Base-by-base conservation (phyloP, 2,797 vertebrate species). In the Hoplostethus mediterraneus region DNA sequence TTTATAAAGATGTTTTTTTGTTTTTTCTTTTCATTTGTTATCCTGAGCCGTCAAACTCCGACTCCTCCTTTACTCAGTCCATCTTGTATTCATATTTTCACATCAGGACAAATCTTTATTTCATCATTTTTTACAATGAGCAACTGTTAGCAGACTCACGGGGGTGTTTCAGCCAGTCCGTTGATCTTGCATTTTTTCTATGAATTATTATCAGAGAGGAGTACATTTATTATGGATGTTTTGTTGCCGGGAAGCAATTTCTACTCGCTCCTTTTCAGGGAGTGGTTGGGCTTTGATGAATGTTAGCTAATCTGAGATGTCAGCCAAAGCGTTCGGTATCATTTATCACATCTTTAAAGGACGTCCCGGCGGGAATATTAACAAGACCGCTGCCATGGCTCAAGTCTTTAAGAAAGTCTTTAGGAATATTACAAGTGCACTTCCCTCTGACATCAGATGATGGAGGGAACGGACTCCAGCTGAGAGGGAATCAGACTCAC, bases 221-320 rank as follows among this genome's bases (percentile, higher is more conserved):
- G 64, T 85, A 64, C 51, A 70, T 89, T 78, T 72, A 75, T 89
- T 82, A 87, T 65, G 62, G 45, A 78, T 85, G 78, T 60, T 85
- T 79, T 49, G 56, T n/a, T 83, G 64, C 82, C 77, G 69, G 73
- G 80, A 53, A 86, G 77, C 63, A 6, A n/a, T 67, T 54, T 36
- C 64, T 79, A 61, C 82, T 67, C 79, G 25, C 45, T 63, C 74
- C 69, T 75, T 79, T 87, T 72, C 81, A 63, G 81, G 31, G 75
- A 56, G n/a, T 60, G 49, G 71, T 48, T 71, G 62, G 61, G 78
- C 76, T 69, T 55, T 65, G 89, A 89, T 85, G 71, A 60, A 77
- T 79, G 64, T 82, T 52, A 44, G 58, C 82, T 92, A 91, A 91
- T 78, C 85, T 84, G 58, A 67, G 57, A 91, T 90, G 82, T 90